A percentile compares a stretch with the other conserved stretches of the same genome.
phyloP scores from a whole-genome alignment of 2,113 vertebrate species.

The Cephalopholis sonnerati region DNA sequence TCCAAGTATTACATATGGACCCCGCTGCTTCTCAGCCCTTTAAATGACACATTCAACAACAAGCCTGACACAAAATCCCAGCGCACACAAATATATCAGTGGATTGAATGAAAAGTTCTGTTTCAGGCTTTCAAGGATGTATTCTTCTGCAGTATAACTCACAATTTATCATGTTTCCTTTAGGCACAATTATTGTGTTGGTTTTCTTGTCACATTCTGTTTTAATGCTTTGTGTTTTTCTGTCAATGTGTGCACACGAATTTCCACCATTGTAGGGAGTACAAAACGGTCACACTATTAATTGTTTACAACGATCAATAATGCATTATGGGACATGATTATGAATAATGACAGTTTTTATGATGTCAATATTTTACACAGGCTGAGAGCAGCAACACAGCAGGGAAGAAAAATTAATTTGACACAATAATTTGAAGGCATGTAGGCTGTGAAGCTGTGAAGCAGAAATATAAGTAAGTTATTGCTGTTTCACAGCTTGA shows the following conservation, averaged over 20 bases:
- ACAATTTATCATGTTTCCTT: constrained; percentile 9
- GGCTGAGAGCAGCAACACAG: neutral
- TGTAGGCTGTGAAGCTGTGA: neutral
- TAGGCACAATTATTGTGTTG: constrained; percentile 9
- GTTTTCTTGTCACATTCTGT: constrained; percentile 15
- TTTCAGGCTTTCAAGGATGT: constrained; percentile 7
- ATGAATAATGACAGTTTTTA: neutral
- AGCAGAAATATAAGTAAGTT: neutral
- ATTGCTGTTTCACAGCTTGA: too few species aligned
- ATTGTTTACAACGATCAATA: neutral
- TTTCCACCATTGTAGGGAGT: neutral
- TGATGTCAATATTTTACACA: neutral
- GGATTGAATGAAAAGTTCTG: constrained; percentile 27
- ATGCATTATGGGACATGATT: neutral
- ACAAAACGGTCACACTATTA: neutral
- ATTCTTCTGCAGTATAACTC: neutral
- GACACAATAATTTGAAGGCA: neutral
- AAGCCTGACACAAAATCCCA: constrained; percentile 28
- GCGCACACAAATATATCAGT: constrained; percentile 17
- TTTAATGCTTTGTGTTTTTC: neutral
- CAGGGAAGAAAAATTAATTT: neutral
- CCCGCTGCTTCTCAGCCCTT: neutral
- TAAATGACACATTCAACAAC: constrained; percentile 39
- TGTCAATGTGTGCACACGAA: neutral
- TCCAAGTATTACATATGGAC: constrained; percentile 19